These are phyloP conservation scores for Bagarius yarrelli DNA, from an alignment of 2,113 vertebrate species.

Conservation along the genomic window DNA sequence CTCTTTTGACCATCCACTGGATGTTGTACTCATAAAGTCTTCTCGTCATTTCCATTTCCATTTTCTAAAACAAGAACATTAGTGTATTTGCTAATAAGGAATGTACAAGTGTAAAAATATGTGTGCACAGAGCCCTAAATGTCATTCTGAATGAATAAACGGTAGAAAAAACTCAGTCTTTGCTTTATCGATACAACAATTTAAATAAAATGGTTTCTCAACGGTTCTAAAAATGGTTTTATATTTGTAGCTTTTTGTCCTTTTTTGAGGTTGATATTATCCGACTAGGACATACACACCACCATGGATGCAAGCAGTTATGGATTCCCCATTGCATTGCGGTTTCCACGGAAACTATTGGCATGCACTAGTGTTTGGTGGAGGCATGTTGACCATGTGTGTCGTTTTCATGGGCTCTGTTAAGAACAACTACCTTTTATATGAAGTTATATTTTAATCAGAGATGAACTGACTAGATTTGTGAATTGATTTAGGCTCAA, in stretches of 20 bases:
- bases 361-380: not conserved
- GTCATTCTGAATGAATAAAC: not conserved
- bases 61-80: not conserved
- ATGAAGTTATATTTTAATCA: not conserved
- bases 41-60: too few species aligned
- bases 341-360: conserved; percentile 3
- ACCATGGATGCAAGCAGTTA: too few species aligned
- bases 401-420: not conserved
- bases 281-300: not conserved
- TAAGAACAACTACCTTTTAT: not conserved
- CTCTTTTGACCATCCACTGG: too few species aligned
- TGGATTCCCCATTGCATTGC: not conserved
- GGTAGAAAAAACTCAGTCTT: not conserved
- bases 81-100: not conserved
- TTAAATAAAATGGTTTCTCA: not conserved
- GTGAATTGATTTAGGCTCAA: not conserved
- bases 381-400: not conserved
- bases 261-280: not conserved
- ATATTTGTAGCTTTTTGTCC: not conserved
- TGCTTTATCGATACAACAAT: not conserved
- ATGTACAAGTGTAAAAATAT: not conserved
- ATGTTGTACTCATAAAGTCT: too few species aligned
- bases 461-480: not conserved
- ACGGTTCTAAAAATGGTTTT: not conserved
- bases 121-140: not conserved